A percentile compares a stretch with the other conserved stretches of the same genome.
phyloP scores from a whole-genome alignment of 2,113 vertebrate genomes.

The Aplodontia rufa region DNA sequence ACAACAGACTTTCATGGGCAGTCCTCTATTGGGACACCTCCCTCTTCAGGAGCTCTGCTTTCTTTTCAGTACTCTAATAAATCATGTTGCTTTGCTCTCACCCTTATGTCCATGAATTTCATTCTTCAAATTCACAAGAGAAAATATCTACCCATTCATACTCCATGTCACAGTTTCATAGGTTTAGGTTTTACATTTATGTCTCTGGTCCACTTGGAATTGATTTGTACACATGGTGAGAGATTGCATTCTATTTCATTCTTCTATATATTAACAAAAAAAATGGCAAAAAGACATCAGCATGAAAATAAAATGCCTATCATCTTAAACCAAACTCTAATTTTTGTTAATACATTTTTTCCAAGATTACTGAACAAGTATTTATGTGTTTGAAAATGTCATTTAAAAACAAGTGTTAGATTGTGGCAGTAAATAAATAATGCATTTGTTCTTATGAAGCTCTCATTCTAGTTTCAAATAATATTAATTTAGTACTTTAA shows the following conservation, averaged over 20 bases:
- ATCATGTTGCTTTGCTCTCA: too few relatives aligned
- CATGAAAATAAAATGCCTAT: background rate
- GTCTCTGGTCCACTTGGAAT: background rate
- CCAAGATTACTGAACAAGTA: background rate
- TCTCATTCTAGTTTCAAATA: background rate
- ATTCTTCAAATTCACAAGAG: too few relatives aligned
- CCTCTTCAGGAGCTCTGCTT: too few relatives aligned
- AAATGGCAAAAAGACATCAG: background rate
- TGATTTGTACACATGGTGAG: background rate
- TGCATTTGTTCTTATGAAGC: background rate
- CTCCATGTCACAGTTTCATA: background rate
- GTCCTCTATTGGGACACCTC: too few relatives aligned
- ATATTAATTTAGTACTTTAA: background rate
- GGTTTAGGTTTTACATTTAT: background rate
- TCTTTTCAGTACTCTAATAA: too few relatives aligned
- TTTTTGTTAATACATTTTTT: background rate
- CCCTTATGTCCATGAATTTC: too few relatives aligned
- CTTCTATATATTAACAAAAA: background rate
- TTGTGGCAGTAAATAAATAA: background rate
- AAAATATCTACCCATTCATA: too few relatives aligned
- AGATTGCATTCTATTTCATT: background rate
- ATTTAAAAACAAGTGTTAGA: background rate
- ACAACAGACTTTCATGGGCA: too few relatives aligned
- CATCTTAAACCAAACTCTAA: background rate
- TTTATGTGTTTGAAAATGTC: background rate